Evolutionary conservation across 2,797 vertebrate species (phyloP).

Genomic region (Corythornis leucogaster): DNA sequence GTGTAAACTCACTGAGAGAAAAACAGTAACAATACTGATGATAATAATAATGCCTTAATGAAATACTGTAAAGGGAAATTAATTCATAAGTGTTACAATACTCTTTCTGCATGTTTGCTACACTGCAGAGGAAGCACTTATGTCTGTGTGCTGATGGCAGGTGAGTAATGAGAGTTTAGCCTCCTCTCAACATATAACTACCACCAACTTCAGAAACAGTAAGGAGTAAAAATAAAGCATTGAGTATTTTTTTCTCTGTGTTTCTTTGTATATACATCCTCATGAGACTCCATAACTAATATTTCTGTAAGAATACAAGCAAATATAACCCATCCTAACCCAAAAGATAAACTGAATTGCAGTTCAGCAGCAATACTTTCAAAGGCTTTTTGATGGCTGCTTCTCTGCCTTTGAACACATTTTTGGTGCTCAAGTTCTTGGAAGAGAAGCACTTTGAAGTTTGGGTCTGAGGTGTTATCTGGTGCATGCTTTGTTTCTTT

Average conservation of each 20-base stretch:
- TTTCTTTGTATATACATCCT: background rate
- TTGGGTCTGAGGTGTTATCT: background rate
- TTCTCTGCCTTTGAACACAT: constrained; percentile 4
- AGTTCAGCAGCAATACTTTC: background rate
- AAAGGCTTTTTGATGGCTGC: background rate
- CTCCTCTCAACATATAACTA: background rate
- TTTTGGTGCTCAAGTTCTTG: background rate
- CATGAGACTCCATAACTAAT: background rate
- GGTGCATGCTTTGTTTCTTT: background rate
- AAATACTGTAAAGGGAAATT: constrained; percentile 29
- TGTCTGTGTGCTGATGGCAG: background rate
- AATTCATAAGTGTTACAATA: constrained; percentile 22
- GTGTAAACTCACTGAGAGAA: background rate
- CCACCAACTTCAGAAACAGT: background rate
- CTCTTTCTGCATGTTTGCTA: background rate
- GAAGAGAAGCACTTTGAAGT: background rate
- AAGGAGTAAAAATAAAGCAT: background rate
- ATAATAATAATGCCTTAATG: background rate
- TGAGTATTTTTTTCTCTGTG: background rate
- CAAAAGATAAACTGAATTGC: background rate
- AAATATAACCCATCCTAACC: background rate
- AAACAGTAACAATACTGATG: background rate
- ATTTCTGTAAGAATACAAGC: background rate
- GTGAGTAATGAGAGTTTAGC: background rate
- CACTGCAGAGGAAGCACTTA: background rate